These are phyloP conservation scores for Aphelenchoides fujianensis DNA, from an alignment of 1,140 invertebrate species.

Conservation along the genomic window DNA sequence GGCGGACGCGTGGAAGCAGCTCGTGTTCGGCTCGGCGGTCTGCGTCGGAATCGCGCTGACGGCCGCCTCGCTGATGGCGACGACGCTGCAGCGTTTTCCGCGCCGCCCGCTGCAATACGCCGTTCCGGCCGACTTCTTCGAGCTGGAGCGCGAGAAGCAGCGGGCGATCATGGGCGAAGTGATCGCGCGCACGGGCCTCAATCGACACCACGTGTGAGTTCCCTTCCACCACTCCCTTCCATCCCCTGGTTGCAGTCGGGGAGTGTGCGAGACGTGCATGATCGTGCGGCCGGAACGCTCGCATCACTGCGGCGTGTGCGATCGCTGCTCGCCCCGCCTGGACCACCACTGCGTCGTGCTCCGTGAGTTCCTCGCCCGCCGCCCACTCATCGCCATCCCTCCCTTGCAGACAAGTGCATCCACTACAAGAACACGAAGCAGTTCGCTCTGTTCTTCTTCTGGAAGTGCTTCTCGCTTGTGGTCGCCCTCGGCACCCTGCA, in stretches of 20 bases:
- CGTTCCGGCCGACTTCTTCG: not conserved
- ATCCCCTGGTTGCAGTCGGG: not conserved
- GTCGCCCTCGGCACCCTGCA: not conserved
- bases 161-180: not conserved
- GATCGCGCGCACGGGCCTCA: not conserved
- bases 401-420: conserved; percentile 16
- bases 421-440: conserved; percentile 11
- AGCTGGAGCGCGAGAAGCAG: not conserved
- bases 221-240: not conserved
- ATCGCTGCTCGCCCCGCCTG: conserved; percentile 11
- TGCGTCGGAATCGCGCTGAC: not conserved
- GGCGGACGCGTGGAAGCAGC: not conserved
- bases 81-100: conserved; percentile 2
- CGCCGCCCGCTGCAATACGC: not conserved
- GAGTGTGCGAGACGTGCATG: not conserved
- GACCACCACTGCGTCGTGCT: conserved; percentile 19
- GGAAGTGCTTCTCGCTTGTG: conserved; percentile 2
- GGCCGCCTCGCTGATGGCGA: not conserved
- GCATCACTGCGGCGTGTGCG: conserved; percentile 14
- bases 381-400: not conserved
- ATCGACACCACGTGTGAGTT: conserved; percentile 12
- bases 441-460: conserved; percentile 20
- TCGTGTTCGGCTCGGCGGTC: not conserved
- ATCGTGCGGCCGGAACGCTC: conserved; percentile 15
- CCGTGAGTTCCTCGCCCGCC: not conserved